Percentiles rank a stretch among this genome's conserved stretches.
phyloP scores from a whole-genome alignment of 2,888 invertebrate species.

The Melipona beecheii region DNA sequence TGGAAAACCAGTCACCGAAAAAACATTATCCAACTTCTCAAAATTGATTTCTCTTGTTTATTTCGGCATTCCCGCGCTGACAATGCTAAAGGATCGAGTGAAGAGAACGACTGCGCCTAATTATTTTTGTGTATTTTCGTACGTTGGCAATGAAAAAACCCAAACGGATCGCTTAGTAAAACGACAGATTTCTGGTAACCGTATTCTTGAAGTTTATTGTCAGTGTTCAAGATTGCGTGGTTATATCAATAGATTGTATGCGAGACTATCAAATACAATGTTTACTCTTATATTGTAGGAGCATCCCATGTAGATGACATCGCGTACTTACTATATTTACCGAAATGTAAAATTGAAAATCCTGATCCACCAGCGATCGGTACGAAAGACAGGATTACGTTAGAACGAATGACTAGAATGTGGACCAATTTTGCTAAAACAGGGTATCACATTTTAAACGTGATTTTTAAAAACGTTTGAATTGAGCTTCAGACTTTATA shows the following conservation, averaged over 20 bases:
- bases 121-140: conserved; percentile 87
- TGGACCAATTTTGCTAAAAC: conserved; percentile 79
- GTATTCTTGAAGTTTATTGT: not conserved
- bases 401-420: conserved; percentile 73
- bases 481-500: not conserved
- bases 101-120: conserved; percentile 83
- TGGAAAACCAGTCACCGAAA: conserved; percentile 79
- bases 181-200: conserved; percentile 12
- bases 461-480: not conserved
- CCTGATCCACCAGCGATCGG: conserved; percentile 55
- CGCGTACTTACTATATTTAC: conserved; percentile 85
- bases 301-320: conserved; percentile 87
- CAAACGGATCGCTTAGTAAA: not conserved
- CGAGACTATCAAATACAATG: too few species aligned
- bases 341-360: conserved; percentile 57
- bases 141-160: conserved; percentile 70
- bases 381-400: conserved; percentile 69
- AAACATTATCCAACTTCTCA: conserved; percentile 83
- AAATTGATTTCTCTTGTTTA: conserved; percentile 85
- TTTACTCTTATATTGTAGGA: conserved; percentile 80
- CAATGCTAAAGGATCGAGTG: conserved; percentile 81
- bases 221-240: too few species aligned
- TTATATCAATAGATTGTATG: not conserved
- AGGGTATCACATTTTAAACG: conserved; percentile 65
- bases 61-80: conserved; percentile 83